Percentiles rank a stretch among this genome's conserved stretches.
These are phyloP conservation scores for Seira sanloemensis DNA, from an alignment of 2,888 invertebrate species.

Conservation along the genomic window DNA sequence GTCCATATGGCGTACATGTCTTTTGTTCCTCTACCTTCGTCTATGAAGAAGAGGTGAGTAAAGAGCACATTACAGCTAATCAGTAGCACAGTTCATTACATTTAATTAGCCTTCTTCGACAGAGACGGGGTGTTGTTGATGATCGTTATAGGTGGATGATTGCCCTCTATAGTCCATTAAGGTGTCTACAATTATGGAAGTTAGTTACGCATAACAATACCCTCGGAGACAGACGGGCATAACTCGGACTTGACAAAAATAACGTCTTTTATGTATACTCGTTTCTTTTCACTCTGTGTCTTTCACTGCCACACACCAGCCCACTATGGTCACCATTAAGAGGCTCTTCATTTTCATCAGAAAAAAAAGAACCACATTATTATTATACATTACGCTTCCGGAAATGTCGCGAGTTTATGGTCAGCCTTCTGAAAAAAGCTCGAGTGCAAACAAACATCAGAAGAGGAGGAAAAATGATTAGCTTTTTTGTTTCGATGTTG, in stretches of 20 bases:
- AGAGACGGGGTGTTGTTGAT: slow-evolving; percentile 38
- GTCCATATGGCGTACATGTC: not conserved
- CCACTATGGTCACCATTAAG: slow-evolving; percentile 50
- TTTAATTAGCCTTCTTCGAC: slow-evolving; percentile 59
- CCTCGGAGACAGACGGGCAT: not conserved
- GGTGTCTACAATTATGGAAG: slow-evolving; percentile 54
- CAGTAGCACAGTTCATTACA: slow-evolving; percentile 66
- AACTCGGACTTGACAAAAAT: not conserved
- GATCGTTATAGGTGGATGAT: slow-evolving; percentile 48
- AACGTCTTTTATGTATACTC: not conserved
- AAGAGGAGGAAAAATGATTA: not conserved
- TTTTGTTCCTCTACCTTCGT: slow-evolving; percentile 2
- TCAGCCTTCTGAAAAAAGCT: too few species aligned
- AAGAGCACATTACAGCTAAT: slow-evolving; percentile 56
- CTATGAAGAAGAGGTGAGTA: slow-evolving; percentile 32
- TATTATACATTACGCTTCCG: slow-evolving; percentile 50
- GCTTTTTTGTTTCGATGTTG: slow-evolving; percentile 10
- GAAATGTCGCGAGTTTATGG: slow-evolving; percentile 60
- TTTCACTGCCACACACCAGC: not conserved
- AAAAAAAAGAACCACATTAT: not conserved
- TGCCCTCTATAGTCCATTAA: slow-evolving; percentile 52
- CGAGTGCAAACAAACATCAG: not conserved
- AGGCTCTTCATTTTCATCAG: not conserved
- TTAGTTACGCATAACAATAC: slow-evolving; percentile 66
- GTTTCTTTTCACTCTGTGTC: not conserved